Percentiles rank a stretch among this genome's conserved stretches.
phyloP scores from a whole-genome alignment of 2,888 invertebrate species.

The Strigamia maritima region DNA sequence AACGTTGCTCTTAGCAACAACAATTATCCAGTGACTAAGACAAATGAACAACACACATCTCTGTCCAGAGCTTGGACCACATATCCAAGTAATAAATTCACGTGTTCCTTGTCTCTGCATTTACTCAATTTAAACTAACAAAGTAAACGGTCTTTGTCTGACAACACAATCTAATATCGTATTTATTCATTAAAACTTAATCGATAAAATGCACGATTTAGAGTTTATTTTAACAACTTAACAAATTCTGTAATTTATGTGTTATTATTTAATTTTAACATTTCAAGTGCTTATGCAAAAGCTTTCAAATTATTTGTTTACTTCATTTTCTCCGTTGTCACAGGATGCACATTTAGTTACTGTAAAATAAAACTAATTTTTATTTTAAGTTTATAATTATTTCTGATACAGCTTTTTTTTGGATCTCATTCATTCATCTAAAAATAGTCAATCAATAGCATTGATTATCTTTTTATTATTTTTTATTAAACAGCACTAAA shows the following conservation, averaged over 20 bases:
- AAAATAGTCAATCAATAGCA: no score
- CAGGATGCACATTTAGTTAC: no score
- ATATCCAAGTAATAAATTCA: background rate
- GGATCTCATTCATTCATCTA: no score
- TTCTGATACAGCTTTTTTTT: no score
- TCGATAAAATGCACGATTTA: background rate
- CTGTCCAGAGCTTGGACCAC: background rate
- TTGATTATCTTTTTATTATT: no score
- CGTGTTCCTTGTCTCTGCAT: background rate
- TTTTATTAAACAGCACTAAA: no score
- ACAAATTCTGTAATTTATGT: background rate
- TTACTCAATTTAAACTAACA: constrained; percentile 8
- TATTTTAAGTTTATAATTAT: no score
- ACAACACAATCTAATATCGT: background rate
- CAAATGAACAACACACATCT: constrained; percentile 1
- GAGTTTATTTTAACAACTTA: background rate
- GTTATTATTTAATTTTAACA: background rate
- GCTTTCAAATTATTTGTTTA: background rate
- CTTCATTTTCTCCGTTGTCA: background rate
- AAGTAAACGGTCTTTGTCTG: background rate
- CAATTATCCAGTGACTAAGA: constrained; percentile 21
- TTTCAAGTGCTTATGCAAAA: background rate
- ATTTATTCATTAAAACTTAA: background rate
- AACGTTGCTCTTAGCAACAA: background rate
- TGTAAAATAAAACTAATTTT: no score